A percentile compares a stretch with the other conserved stretches of the same genome.
These are phyloP conservation scores for Cirrhinus mrigala DNA, from an alignment of 2,797 vertebrate species.

Conservation along the genomic window DNA sequence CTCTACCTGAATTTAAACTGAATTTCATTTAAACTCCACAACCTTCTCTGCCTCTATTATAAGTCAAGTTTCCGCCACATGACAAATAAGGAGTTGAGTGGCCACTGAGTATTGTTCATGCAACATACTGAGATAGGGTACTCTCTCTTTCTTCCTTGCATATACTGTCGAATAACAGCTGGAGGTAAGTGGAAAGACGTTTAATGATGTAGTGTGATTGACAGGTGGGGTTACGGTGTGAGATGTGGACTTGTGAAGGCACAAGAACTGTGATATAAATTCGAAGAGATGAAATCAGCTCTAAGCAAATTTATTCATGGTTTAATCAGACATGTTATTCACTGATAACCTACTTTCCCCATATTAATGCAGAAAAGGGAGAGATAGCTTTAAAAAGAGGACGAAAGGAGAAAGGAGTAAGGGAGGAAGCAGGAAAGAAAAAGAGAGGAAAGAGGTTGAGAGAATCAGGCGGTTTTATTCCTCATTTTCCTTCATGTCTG, in stretches of 20 bases:
- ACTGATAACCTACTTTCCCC: constrained; percentile 38
- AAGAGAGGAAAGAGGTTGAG: constrained; percentile 57
- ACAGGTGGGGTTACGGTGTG: constrained; percentile 18
- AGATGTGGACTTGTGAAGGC: constrained; percentile 37
- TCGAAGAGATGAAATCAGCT: constrained; percentile 40
- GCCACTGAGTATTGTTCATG: background rate
- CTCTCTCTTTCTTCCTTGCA: background rate
- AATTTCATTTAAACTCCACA: background rate
- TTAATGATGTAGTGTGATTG: constrained; percentile 40
- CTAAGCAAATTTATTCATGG: constrained; percentile 50
- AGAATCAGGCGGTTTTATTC: constrained; percentile 69
- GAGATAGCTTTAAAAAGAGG: constrained; percentile 35
- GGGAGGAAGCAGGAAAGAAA: constrained; percentile 40
- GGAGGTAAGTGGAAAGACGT: background rate
- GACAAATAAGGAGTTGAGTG: constrained; percentile 4
- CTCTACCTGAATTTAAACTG: background rate
- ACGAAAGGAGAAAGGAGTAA: constrained; percentile 12
- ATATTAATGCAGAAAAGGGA: constrained; percentile 47
- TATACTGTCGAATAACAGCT: constrained; percentile 32
- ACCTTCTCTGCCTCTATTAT: background rate
- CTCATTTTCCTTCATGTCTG: constrained; percentile 76
- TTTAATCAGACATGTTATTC: constrained; percentile 59
- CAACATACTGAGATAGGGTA: background rate
- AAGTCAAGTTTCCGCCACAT: background rate
- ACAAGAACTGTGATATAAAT: constrained; percentile 30